These are phyloP conservation scores for Luscinia luscinia DNA, from an alignment of 2,797 vertebrate species.

Conservation along the genomic window DNA sequence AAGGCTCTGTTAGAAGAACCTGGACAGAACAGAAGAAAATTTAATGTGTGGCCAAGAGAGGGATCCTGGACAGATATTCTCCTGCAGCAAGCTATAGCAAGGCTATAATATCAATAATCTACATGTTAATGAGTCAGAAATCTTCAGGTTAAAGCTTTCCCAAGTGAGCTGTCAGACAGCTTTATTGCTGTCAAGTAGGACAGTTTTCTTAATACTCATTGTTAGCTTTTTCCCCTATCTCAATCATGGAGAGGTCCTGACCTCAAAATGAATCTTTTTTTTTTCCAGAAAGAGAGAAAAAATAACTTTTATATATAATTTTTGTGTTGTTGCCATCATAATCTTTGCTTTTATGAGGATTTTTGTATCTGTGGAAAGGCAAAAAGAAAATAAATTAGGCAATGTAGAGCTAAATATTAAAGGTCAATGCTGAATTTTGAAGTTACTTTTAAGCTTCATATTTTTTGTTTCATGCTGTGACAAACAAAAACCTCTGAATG, in stretches of 20 bases:
- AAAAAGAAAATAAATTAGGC: neutral
- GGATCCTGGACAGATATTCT: neutral
- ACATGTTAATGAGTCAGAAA: conserved; percentile 31
- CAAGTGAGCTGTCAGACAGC: neutral
- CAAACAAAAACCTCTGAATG: neutral
- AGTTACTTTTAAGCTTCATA: neutral
- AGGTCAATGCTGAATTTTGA: neutral
- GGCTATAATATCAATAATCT: conserved; percentile 41
- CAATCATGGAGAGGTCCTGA: neutral
- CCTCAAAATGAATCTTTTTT: neutral
- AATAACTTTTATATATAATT: neutral
- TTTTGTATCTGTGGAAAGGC: neutral
- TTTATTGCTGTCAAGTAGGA: neutral
- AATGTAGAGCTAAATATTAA: neutral
- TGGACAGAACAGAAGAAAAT: neutral
- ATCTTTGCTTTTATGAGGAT: neutral
- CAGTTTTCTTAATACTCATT: neutral
- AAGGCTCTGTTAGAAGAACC: neutral
- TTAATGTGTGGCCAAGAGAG: neutral
- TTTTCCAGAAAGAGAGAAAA: neutral
- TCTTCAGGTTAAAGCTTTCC: conserved; percentile 29
- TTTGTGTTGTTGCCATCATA: neutral
- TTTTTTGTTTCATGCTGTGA: neutral
- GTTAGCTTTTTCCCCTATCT: neutral
- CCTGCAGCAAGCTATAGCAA: neutral